Evolutionary conservation across 2,797 vertebrate genomes (phyloP), one percentile per base, ranked within the genome.

Genomic region (Rhynchonycteris naso): DNA sequence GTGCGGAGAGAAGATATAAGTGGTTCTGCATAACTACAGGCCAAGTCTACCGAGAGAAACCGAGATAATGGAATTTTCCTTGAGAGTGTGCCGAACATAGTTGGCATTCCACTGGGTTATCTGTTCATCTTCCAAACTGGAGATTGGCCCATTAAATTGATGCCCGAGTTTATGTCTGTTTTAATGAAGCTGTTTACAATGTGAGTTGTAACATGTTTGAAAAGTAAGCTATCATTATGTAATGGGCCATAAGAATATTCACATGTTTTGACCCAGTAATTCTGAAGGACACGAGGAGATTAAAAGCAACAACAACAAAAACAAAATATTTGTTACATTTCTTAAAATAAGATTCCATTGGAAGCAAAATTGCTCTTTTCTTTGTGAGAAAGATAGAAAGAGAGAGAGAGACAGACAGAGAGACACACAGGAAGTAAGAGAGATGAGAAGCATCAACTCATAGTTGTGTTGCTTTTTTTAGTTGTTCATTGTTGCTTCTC

Each of bases 181-280:
- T 93, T 82, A 72, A 54, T 91, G 78, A 95, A 88, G 66, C 84
- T 47, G 2, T 92, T 95, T 88, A 54, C 22, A 81, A 28, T 84
- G 66, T 3, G 88, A 54, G 54, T 85, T 88, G 35, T 35, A 83
- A 68, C 85, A 75, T 7, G 21, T 92, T 89, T 92, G 83, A 30
- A 88, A 93, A 86, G n/a, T 76, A 84, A 90, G 30, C 59, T 71
- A 28, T 52, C 22, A 59, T 69, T 79, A 65, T 59, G 28, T 65
- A 76, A 82, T 22, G 88, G 84, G 18, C 38, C 54, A 83, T 92
- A 79, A 89, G 80, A 92, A 83, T 85, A 78, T 15, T 92, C 28
- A 52, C 9, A 15, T 9, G n/a, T 93, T 91, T 90, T 74, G 84
- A 90, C 56, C 26, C 63, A 65, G 7, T 69, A 90, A 85, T 93